A percentile compares a stretch with the other conserved stretches of the same genome.
These are phyloP conservation scores for Bombus huntii DNA, from an alignment of 1,140 invertebrate species.

Conservation along the genomic window DNA sequence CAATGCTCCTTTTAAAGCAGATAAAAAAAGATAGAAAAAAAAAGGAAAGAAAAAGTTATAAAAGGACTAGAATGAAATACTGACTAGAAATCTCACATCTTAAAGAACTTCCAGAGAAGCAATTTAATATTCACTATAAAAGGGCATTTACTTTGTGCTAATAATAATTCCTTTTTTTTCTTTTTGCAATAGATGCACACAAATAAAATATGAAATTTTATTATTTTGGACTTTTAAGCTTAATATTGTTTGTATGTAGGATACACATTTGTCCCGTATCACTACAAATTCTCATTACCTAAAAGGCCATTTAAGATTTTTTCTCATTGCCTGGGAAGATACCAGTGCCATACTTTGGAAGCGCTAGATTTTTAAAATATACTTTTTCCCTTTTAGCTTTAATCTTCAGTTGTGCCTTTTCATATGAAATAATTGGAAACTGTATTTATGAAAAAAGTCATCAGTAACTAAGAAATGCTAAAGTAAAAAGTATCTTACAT, in stretches of 20 bases:
- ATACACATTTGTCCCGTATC: constrained; percentile 68
- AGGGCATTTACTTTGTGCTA: constrained; percentile 1
- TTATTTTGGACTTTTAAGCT: constrained; percentile 44
- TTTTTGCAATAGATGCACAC: not conserved
- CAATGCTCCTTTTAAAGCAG: constrained; percentile 42
- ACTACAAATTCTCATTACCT: constrained; percentile 68
- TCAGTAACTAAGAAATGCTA: not conserved
- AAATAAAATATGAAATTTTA: constrained; percentile 38
- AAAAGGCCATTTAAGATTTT: constrained; percentile 74
- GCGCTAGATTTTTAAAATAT: constrained; percentile 58
- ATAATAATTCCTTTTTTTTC: not conserved
- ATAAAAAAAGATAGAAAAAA: constrained; percentile 50
- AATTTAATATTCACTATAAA: constrained; percentile 42
- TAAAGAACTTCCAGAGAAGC: constrained; percentile 46
- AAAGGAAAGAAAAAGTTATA: constrained; percentile 20
- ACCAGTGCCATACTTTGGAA: constrained; percentile 68
- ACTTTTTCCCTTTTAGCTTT: constrained; percentile 18
- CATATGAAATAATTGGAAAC: constrained; percentile 6
- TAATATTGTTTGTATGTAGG: constrained; percentile 67
- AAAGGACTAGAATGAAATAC: constrained; percentile 75
- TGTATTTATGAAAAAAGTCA: not conserved
- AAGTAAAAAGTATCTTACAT: not conserved
- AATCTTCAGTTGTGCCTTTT: constrained; percentile 2
- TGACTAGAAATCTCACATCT: constrained; percentile 75
- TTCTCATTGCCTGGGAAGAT: constrained; percentile 68